Evolutionary conservation across 1,140 invertebrate genomes (phyloP).

Genomic region (Glomeris maerens): DNA sequence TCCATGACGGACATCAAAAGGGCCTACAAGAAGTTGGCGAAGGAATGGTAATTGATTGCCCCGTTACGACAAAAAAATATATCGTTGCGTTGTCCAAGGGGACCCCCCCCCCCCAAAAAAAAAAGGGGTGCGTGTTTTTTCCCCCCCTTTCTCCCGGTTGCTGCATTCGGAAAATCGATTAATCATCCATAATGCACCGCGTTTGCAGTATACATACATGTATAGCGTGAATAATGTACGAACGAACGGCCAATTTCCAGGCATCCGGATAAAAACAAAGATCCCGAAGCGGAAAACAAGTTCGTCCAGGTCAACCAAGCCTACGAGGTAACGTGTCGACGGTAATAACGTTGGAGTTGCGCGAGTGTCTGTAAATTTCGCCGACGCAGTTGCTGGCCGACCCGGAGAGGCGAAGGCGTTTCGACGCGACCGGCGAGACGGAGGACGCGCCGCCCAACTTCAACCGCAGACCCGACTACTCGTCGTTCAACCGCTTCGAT

Average conservation of each 20-base stretch:
- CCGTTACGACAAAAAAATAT: constrained; percentile 5
- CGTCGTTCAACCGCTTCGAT: constrained; percentile 36
- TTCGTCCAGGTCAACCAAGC: constrained; percentile 93
- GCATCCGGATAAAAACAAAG: constrained; percentile 90
- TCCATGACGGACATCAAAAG: constrained; percentile 64
- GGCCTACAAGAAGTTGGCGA: constrained; percentile 75
- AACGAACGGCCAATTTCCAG: constrained; percentile 33
- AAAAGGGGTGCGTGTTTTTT: too few species aligned
- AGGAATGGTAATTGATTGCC: constrained; percentile 55
- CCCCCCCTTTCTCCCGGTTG: not conserved
- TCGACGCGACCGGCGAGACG: constrained; percentile 74
- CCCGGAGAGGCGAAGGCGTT: constrained; percentile 63
- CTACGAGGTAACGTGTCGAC: constrained; percentile 51
- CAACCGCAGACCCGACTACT: constrained; percentile 46
- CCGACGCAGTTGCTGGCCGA: constrained; percentile 54
- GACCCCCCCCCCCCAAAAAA: not conserved
- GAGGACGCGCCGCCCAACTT: constrained; percentile 59
- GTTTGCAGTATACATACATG: constrained; percentile 9
- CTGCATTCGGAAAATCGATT: constrained; percentile 9
- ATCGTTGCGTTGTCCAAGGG: not conserved
- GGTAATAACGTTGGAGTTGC: not conserved
- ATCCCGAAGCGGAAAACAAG: constrained; percentile 66
- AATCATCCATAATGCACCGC: not conserved
- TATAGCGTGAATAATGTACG: constrained; percentile 4
- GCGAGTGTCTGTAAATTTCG: constrained; percentile 9